Percentiles rank a stretch among this genome's conserved stretches.
phyloP scores from a whole-genome alignment of 2,888 invertebrate species.

The Homarus gammarus region DNA sequence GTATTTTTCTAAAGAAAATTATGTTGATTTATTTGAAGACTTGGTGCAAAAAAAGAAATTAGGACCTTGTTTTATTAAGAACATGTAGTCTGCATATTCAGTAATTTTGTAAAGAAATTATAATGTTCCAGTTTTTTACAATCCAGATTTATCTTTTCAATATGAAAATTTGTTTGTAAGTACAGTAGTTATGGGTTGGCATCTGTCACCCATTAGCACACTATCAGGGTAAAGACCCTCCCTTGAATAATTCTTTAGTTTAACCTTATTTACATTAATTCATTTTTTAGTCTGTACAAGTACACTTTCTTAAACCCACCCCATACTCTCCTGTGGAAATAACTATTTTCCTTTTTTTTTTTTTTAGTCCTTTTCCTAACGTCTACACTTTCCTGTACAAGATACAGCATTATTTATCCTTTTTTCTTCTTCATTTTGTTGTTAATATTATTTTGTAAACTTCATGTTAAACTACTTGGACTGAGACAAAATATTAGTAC shows the following conservation, averaged over 20 bases:
- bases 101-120: not conserved
- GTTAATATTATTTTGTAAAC: not conserved
- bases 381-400: not conserved
- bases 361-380: not conserved
- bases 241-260: not conserved
- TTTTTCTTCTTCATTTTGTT: not conserved
- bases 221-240: not conserved
- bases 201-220: not conserved
- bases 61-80: not conserved
- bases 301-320: not conserved
- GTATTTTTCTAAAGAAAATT: not conserved
- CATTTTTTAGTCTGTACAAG: not conserved
- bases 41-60: not conserved
- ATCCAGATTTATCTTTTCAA: slow-evolving; percentile 3
- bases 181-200: not conserved
- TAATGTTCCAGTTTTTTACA: not conserved
- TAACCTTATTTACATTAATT: not conserved
- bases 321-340: not conserved
- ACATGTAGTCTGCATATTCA: not conserved
- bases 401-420: not conserved
- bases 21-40: not conserved
- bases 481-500: not conserved
- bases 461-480: not conserved
- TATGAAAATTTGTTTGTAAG: slow-evolving; percentile 16
- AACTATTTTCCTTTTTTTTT: not conserved